These are phyloP conservation scores for Pecten maximus DNA, from an alignment of 2,888 invertebrate species.

Conservation along the genomic window DNA sequence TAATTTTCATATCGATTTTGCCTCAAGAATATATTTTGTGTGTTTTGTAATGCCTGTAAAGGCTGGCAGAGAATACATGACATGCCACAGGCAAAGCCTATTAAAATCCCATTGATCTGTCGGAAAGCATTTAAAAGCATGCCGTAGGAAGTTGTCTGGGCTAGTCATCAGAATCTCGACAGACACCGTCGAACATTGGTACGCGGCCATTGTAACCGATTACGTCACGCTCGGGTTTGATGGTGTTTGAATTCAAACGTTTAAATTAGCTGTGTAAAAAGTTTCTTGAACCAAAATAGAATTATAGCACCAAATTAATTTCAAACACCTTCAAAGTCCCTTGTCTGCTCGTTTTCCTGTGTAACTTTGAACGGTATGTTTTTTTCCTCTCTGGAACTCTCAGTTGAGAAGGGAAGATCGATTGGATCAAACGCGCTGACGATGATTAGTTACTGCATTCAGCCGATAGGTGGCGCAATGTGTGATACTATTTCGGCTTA, in stretches of 20 bases:
- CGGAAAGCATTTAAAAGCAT: neutral
- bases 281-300: too few relatives aligned
- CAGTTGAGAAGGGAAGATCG: neutral
- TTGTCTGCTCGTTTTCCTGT: neutral
- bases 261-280: neutral
- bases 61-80: neutral
- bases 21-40: neutral
- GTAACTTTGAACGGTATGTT: neutral
- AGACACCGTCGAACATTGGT: neutral
- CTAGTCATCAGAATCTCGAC: neutral
- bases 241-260: neutral
- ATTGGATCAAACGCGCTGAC: neutral
- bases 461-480: neutral
- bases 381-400: neutral
- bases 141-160: neutral
- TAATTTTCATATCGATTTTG: neutral
- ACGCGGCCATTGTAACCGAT: neutral
- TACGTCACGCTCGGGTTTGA: neutral
- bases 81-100: neutral
- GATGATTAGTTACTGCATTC: neutral
- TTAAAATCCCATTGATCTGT: neutral
- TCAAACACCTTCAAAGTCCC: neutral
- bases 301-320: neutral
- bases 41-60: neutral
- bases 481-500: neutral